A percentile compares a stretch with the other conserved stretches of the same genome.
phyloP scores from a whole-genome alignment of 2,797 vertebrate species.

The Coregonus sp. region DNA sequence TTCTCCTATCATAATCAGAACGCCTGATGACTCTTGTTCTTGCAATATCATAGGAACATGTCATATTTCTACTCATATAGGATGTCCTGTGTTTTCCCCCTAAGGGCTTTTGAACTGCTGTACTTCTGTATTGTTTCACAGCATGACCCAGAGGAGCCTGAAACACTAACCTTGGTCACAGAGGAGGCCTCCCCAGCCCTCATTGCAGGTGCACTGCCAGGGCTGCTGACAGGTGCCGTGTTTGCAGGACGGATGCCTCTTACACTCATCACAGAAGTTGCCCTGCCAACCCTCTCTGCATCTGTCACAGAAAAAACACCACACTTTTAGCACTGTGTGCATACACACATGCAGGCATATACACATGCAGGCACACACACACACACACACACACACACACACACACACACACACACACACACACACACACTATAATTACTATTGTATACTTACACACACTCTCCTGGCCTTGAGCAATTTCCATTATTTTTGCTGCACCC shows the following conservation, averaged over 20 bases:
- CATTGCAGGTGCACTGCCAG: constrained; percentile 95
- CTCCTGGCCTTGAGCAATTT: constrained; percentile 90
- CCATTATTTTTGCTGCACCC: constrained; percentile 92
- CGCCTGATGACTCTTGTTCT: neutral
- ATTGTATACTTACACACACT: constrained; percentile 89
- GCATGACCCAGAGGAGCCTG: neutral
- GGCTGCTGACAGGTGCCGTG: constrained; percentile 90
- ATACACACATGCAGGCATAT: constrained; percentile 17
- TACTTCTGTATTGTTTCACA: neutral
- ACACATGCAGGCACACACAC: constrained; percentile 3
- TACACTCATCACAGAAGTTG: constrained; percentile 89
- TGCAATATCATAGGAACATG: neutral
- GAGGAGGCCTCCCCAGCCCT: constrained; percentile 98
- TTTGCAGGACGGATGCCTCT: constrained; percentile 91
- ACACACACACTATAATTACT: neutral
- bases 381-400: constrained; percentile 67
- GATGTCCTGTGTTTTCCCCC: neutral
- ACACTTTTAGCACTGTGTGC: constrained; percentile 28
- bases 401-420: constrained; percentile 74
- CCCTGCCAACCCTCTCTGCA: constrained; percentile 96
- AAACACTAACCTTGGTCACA: constrained; percentile 88
- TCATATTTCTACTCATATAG: neutral
- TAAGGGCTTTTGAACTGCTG: neutral
- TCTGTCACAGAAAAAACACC: constrained; percentile 70
- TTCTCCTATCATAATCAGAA: neutral